Evolutionary conservation across 2,888 invertebrate species (phyloP).

Genomic region (Toxonevra muliebris): DNA sequence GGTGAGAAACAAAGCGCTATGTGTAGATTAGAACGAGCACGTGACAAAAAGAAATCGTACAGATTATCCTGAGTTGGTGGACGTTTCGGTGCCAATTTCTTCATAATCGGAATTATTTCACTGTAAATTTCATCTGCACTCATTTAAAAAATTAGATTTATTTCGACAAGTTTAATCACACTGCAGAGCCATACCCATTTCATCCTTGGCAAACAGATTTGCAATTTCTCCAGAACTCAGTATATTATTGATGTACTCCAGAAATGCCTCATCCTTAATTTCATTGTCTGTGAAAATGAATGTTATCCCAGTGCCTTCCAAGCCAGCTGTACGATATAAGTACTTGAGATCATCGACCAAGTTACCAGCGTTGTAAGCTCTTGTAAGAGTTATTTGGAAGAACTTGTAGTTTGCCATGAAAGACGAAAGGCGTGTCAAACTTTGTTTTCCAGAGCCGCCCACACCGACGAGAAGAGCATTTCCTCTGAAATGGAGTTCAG

Average conservation of each 20-base stretch:
- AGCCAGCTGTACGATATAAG: constrained; percentile 81
- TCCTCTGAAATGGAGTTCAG: constrained; percentile 66
- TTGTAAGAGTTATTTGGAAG: constrained; percentile 86
- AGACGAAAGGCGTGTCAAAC: constrained; percentile 83
- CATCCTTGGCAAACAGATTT: constrained; percentile 87
- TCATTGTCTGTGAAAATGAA: constrained; percentile 94
- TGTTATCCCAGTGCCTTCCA: constrained; percentile 78
- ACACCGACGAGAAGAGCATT: constrained; percentile 88
- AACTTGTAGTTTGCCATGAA: constrained; percentile 84
- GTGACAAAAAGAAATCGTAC: constrained; percentile 85
- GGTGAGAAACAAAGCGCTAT: constrained; percentile 89
- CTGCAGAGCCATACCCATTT: constrained; percentile 69
- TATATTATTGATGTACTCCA: constrained; percentile 89
- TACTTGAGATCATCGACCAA: constrained; percentile 87
- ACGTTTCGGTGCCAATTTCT: constrained; percentile 78
- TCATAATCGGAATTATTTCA: constrained; percentile 82
- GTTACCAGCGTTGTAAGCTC: constrained; percentile 81
- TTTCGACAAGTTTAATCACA: too few relatives aligned
- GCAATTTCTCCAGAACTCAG: constrained; percentile 92
- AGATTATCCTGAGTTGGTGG: constrained; percentile 84
- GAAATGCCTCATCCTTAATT: constrained; percentile 88
- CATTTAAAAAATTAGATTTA: too few relatives aligned
- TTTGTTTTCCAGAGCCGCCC: constrained; percentile 92
- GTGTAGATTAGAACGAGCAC: constrained; percentile 83
- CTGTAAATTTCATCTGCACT: constrained; percentile 79